Evolutionary conservation across 2,888 invertebrate genomes (phyloP), one percentile per base, ranked within the genome.

Genomic region (Cantharis nigra): DNA sequence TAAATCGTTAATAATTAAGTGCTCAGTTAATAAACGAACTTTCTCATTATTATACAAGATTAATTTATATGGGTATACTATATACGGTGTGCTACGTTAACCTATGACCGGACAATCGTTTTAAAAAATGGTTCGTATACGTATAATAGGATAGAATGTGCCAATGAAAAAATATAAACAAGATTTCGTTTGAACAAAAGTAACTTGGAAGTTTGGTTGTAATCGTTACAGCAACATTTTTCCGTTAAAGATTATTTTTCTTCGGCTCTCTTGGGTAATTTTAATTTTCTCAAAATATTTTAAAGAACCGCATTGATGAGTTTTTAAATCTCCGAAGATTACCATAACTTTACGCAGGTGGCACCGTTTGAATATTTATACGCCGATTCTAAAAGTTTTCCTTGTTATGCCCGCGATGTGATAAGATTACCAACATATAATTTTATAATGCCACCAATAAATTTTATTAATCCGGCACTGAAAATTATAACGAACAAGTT

Each of bases 391-490:
- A 63, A 73, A 78, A 78, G 75, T 76, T 78, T 74, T 72, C 71
- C 69, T 74, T 74, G 74, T 77, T 74, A 77, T 78, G 67, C 71
- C 75, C 62, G 75, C 71, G 78, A 78, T 78, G 78, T 78, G 78
- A 78, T 78, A 78, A 78, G 78, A 78, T 71, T 78, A 72, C 49
- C 75, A 78, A 78, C 70, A 30, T 77, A 49, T 74, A 69, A 73
- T 78, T 78, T 76, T 75, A 75, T 80, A 81, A 81, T 79, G 77
- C 80, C 76, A 62, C 81, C 75, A 75, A 67, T 79, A 81, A 81
- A 80, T 81, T 80, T 75, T 77, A 77, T 77, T 76, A 80, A 81
- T 80, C 79, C 80, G 77, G 71, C 76, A 71, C 71, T 75, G 72
- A 77, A 80, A 79, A 74, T 80, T 80, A 67, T 75, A 49, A 71